Conservation (phyloP, 2,113 vertebrate genomes). For the Hemichromis elongatus region DNA sequence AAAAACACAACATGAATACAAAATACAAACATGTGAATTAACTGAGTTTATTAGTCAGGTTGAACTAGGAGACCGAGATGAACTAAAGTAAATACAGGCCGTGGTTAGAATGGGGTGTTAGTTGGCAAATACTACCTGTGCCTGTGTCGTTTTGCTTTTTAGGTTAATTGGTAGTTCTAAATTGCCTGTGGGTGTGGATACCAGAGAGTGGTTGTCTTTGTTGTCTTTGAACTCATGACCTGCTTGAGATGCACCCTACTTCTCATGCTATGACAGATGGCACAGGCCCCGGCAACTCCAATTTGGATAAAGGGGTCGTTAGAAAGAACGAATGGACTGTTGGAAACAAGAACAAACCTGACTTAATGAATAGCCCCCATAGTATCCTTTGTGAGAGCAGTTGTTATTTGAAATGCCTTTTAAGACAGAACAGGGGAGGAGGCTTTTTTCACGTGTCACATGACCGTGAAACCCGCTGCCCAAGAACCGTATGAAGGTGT, state of each 20-base stretch:
- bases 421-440: rapidly evolving
- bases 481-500: rapidly evolving
- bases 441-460: background rate
- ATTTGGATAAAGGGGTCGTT: background rate
- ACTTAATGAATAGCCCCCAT: background rate
- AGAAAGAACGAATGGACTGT: background rate
- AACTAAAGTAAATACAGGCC: background rate
- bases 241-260: background rate
- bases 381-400: rapidly evolving
- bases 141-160: background rate
- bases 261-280: background rate
- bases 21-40: background rate
- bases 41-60: background rate
- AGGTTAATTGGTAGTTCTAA: background rate
- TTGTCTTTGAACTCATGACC: background rate
- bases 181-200: background rate
- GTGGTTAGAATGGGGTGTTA: rapidly evolving
- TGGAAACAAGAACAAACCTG: background rate
- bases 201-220: background rate
- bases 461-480: background rate
- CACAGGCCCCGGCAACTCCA: background rate
- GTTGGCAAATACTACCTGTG: background rate
- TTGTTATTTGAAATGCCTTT: rapidly evolving
- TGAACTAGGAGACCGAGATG: background rate
- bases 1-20: background rate